Evolutionary conservation across 2,113 vertebrate genomes (phyloP).

Genomic region (Limanda limanda): DNA sequence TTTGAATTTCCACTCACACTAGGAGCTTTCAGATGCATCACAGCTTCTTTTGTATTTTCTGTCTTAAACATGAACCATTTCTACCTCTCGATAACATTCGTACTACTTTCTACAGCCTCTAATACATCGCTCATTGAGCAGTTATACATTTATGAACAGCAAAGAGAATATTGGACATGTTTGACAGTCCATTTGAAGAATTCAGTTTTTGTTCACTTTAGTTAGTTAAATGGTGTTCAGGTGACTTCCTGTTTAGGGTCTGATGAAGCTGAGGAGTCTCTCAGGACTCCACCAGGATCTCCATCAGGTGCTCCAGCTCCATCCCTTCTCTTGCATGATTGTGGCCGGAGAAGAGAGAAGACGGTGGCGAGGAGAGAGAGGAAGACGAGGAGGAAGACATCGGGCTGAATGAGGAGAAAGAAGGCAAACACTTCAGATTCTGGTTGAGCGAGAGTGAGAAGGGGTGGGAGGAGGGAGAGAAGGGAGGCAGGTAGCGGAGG

Average conservation of each 20-base stretch:
- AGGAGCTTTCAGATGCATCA: constrained; percentile 19
- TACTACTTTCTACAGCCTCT: constrained; percentile 21
- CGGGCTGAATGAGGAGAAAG: constrained; percentile 53
- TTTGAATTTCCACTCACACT: background rate
- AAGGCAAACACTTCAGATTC: constrained; percentile 62
- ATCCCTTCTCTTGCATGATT: constrained; percentile 52
- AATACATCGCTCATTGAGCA: background rate
- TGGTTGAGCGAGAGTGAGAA: constrained; percentile 55
- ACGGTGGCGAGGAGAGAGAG: constrained; percentile 20
- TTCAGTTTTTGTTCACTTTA: constrained; percentile 14
- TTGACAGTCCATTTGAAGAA: background rate
- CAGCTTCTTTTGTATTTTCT: background rate
- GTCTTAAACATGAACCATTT: constrained; percentile 25
- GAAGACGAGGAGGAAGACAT: constrained; percentile 13
- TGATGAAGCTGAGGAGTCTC: background rate
- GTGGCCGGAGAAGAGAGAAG: constrained; percentile 48
- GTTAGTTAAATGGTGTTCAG: background rate
- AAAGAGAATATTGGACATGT: background rate
- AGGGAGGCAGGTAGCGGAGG: constrained; percentile 54
- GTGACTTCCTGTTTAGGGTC: background rate
- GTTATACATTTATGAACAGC: background rate
- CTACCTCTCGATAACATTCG: constrained; percentile 19
- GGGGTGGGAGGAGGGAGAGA: constrained; percentile 42
- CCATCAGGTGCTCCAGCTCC: constrained; percentile 85
- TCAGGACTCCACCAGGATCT: constrained; percentile 85